Evolutionary conservation across 2,797 vertebrate genomes (phyloP), one percentile per base, ranked within the genome.

Genomic region (Sebastolobus alascanus): DNA sequence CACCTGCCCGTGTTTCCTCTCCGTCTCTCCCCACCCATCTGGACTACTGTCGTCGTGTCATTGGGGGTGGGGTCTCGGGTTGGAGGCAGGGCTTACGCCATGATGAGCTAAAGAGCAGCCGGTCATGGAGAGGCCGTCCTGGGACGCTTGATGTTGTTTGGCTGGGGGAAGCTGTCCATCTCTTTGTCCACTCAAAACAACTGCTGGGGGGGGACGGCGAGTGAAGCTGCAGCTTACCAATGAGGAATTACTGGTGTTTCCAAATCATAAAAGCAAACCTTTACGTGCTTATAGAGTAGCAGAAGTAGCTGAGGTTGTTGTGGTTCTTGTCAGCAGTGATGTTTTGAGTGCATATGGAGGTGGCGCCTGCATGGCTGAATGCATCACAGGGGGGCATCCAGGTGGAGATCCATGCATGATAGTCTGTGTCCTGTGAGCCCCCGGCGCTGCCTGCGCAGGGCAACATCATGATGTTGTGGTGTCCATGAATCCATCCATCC

Each of bases 1-100:
- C 89, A 91, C 87, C 88, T 93, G 93, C 92, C 90, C 84, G 59
- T 93, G 91, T 95, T 89, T 93, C 90, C 87, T 89, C 70, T 91
- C 80, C 64, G 82, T 90, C 55, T 76, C 75, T 77, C 78, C 84
- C 82, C 71, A 83, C 84, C 84, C 90, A 88, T 91, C 85, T 81
- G 87, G 90, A 84, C 84, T 81, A 72, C 85, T 88, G 84, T 90
- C 5, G 77, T 89, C 5, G 73, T 90, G 66, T 85, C 77, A 83
- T 84, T 50, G 38, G 60, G 81, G 74, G n/a, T 25, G 37, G 40
- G 63, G 55, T 18, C 59, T 43, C 29, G 87, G 64, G 50, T 75
- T 64, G 66, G 73, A 75, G 85, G 59, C 27, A 43, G 89, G 67
- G 20, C 77, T 29, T 43, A 79, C 56, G 73, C 37, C 84, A 64